These are phyloP conservation scores for Myrmecobius fasciatus DNA, from an alignment of 2,113 vertebrate species.

Conservation along the genomic window DNA sequence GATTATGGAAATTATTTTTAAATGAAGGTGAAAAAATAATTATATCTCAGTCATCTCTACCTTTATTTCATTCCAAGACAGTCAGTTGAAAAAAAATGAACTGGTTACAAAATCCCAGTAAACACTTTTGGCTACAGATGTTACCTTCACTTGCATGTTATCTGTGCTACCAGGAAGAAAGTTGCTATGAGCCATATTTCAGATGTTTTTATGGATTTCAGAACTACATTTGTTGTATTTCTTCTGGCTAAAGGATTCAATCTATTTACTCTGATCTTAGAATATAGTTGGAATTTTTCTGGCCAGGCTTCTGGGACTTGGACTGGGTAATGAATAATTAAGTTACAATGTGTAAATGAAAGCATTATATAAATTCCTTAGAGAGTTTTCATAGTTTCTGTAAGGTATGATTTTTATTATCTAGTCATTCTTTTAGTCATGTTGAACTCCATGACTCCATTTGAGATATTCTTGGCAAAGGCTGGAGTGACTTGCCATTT, in stretches of 20 bases:
- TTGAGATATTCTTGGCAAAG: not conserved
- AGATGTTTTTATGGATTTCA: constrained; percentile 38
- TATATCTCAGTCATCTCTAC: not conserved
- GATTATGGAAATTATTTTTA: not conserved
- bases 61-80: constrained; percentile 1
- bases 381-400: constrained; percentile 31
- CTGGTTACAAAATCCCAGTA: not conserved
- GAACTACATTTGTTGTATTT: constrained; percentile 41
- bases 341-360: constrained; percentile 44
- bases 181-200: constrained; percentile 50
- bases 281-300: constrained; percentile 41
- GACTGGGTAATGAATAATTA: constrained; percentile 64
- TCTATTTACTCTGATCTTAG: constrained; percentile 46
- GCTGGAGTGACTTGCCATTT: not conserved
- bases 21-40: constrained; percentile 27
- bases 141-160: constrained; percentile 41
- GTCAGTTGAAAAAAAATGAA: not conserved
- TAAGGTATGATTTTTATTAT: not conserved
- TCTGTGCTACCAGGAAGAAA: constrained; percentile 60
- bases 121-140: constrained; percentile 13
- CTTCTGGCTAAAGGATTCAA: constrained; percentile 51
- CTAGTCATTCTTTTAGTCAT: not conserved
- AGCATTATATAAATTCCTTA: constrained; percentile 26
- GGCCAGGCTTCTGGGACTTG: constrained; percentile 23
- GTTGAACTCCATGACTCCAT: not conserved